phyloP scores from a whole-genome alignment of 2,113 vertebrate genomes.

The Neogale vison region DNA sequence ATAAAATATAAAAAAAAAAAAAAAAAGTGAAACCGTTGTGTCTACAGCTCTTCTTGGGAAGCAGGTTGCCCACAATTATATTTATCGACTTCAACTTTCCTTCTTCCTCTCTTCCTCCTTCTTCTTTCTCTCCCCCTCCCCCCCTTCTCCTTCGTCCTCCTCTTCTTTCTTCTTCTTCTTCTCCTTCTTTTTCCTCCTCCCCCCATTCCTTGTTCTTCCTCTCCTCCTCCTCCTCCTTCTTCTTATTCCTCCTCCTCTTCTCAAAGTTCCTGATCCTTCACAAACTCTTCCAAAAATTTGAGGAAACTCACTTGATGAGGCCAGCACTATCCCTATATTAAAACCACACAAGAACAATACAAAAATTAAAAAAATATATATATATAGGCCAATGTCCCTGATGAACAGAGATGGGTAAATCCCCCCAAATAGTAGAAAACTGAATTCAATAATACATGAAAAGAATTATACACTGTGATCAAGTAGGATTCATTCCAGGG shows the following conservation, averaged over 20 bases:
- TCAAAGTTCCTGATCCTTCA: neutral
- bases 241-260: neutral
- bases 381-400: neutral
- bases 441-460: neutral
- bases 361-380: neutral
- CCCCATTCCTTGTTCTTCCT: too few species aligned
- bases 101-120: neutral
- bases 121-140: too few species aligned
- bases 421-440: neutral
- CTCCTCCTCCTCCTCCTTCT: neutral
- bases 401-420: neutral
- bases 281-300: neutral
- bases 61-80: neutral
- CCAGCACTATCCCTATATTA: neutral
- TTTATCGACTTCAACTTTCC: slow-evolving; percentile 50
- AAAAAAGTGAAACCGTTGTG: neutral
- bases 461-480: neutral
- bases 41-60: neutral
- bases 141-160: neutral
- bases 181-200: neutral
- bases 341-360: neutral
- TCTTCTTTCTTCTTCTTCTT: too few species aligned
- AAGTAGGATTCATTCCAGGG: neutral
- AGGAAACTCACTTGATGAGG: neutral
- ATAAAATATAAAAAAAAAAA: too few species aligned